Base-by-base conservation (phyloP, 2,888 invertebrate species). In the Eristalis intricaria region DNA sequence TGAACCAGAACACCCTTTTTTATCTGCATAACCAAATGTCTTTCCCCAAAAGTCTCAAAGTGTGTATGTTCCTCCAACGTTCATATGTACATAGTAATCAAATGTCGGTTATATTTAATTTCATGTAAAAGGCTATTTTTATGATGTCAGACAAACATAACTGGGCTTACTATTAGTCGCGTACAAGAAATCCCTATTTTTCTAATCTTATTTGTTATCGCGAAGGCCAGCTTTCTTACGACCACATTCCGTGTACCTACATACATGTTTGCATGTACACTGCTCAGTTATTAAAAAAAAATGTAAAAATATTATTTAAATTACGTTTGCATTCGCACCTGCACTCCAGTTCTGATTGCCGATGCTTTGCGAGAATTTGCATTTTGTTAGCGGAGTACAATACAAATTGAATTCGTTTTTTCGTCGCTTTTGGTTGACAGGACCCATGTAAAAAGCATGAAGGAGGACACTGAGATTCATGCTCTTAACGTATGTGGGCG, bases 281-380 rank as follows among this genome's bases (percentile, higher is more conserved):
- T 32, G 69, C 73, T 69, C 68, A 74, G 77, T 74, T 50, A 74
- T 50, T 58, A 64, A 58, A 64, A 58, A 64, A 75, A 69, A 73
- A 71, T 73, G 70, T 75, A 56, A 75, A n/a, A 79, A 79, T 83
- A 77, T 75, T 82, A 78, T 79, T 87, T 83, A 79, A 87, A 87
- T 87, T 83, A 79, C 86, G 83, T 87, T 87, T 87, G 86, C 86
- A 87, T 87, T 83, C 83, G 79, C 86, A 87, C 83, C 78, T 87
- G 82, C 61, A 84, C 74, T 87, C 63, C 79, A 75, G 68, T 76
- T 40, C 86, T 87, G 86, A 87, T 87, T 87, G 86, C 79, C 86
- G 83, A 87, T 87, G 86, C 71, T 87, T 78, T 87, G 83, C 60
- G 75, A 43, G 78, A 87, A 87, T 87, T 83, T 87, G 83, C 86